Base-by-base conservation (phyloP, 2,113 vertebrate species). In the Balaenoptera acutorostrata region DNA sequence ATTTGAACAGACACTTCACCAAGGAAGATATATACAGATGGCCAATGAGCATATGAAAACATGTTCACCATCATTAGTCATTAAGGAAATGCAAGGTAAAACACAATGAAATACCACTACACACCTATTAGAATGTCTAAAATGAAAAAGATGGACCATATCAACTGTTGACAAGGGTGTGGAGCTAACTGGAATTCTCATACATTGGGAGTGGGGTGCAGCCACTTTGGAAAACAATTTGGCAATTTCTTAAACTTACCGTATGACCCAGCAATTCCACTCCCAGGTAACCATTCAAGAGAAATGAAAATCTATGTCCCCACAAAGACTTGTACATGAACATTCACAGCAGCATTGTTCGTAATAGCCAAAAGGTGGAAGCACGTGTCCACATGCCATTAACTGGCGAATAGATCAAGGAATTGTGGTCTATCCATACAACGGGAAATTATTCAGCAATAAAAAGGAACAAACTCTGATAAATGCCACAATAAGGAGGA, bases 201-300 rank as follows among this genome's bases (percentile, higher is more conserved):
- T 2, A 2, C 10, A 0, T 2, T 13, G 44, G 6, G 4, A 36
- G 7, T 36, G 5, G 4, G 61, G 64, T 44, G 36, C 3, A 4
- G 25, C 44, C n/a, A 31, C 82, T 31, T 36, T 59, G 55, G 82
- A 23, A 25, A 49, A 17, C 44, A 9, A 33, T 11, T 2, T 1
- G 44, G 84, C 59, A 3, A 20, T 61, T 36, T 33, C 74, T 57
- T 63, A 21, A 61, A 72, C 20, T 3, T 27, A 21, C 13, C 11
- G 5, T 1, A 18, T 25, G 36, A 49, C 18, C 18, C 36, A 10
- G 84, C 33, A 46, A 5, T 52, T 23, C 41, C 33, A 46, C 39
- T 57, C 11, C 5, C 4, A 25, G 8, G 36, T 14, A 6, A 21
- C 14, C 18, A 25, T 29, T 69, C 20, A 7, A 17, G 20, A 85